Percentiles rank a stretch among this genome's conserved stretches.
These are phyloP conservation scores for Elgonia sp. DNA, from an alignment of 2,888 invertebrate species.

Conservation along the genomic window DNA sequence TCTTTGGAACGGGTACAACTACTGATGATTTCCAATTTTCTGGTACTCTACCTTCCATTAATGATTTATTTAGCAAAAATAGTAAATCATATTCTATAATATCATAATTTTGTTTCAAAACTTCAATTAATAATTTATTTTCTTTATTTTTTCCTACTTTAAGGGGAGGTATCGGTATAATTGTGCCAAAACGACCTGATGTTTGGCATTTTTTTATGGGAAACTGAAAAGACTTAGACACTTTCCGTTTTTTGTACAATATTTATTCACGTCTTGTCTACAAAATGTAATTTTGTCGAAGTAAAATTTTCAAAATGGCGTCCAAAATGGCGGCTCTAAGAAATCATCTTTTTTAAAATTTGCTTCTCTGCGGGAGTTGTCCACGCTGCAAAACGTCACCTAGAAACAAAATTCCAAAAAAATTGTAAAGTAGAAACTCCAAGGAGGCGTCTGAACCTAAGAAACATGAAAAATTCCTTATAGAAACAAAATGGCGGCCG, in stretches of 20 bases:
- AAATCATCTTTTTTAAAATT: conserved; percentile 4
- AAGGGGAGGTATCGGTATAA: conserved; percentile 17
- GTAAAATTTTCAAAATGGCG: conserved; percentile 7
- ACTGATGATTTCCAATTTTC: no score
- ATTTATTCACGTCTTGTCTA: no score
- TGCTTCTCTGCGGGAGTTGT: neutral
- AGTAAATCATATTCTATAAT: no score
- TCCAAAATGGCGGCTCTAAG: conserved; percentile 26
- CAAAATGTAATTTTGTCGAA: conserved; percentile 17
- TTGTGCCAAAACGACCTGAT: conserved; percentile 42
- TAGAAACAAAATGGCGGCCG: conserved; percentile 45
- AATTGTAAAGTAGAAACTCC: conserved; percentile 12
- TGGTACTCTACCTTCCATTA: no score
- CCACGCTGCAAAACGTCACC: conserved; percentile 28
- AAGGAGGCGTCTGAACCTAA: conserved; percentile 20
- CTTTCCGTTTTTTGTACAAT: neutral
- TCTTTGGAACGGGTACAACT: no score
- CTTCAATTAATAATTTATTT: no score
- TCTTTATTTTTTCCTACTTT: no score
- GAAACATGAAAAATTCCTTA: conserved; percentile 41
- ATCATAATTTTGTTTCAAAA: no score
- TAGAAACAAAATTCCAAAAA: conserved; percentile 26
- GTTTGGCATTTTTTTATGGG: conserved; percentile 38
- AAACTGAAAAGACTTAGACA: conserved; percentile 42
- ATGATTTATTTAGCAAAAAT: no score